These are phyloP conservation scores for Drosophila asahinai DNA, from an alignment of 1,140 invertebrate genomes.

Conservation along the genomic window DNA sequence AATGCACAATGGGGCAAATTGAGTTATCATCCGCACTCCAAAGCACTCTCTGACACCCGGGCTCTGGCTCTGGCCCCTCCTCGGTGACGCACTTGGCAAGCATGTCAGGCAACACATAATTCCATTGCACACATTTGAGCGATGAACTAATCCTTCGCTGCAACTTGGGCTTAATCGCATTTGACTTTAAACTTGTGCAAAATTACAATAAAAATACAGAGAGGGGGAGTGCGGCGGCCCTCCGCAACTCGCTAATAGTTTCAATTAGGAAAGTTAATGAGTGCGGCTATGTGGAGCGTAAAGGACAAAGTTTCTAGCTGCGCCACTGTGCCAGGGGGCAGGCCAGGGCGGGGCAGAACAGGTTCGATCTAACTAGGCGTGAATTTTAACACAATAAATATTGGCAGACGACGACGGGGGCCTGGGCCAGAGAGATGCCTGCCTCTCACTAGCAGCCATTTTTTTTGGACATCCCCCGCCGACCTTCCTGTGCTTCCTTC, in stretches of 20 bases:
- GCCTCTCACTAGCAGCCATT: background rate
- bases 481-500: slow-evolving; percentile 1
- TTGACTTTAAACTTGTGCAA: slow-evolving; percentile 59
- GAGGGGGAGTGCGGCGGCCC: background rate
- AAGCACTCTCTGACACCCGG: slow-evolving; percentile 11
- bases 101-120: slow-evolving; percentile 51
- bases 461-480: slow-evolving; percentile 3
- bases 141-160: slow-evolving; percentile 37
- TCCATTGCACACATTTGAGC: slow-evolving; percentile 41
- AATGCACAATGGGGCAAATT: slow-evolving; percentile 36
- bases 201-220: slow-evolving; percentile 54
- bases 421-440: background rate
- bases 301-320: slow-evolving; percentile 68
- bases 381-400: slow-evolving; percentile 76
- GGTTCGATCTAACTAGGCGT: slow-evolving; percentile 56
- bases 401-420: slow-evolving; percentile 33
- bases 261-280: slow-evolving; percentile 79
- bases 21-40: slow-evolving; percentile 43
- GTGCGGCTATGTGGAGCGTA: slow-evolving; percentile 58
- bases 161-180: slow-evolving; percentile 59
- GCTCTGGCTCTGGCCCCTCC: background rate
- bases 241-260: slow-evolving; percentile 61
- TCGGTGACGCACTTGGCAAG: slow-evolving; percentile 19
- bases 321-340: background rate
- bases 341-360: background rate